Conservation (phyloP, 2,797 vertebrate genomes). For the Naso thynnoides region DNA sequence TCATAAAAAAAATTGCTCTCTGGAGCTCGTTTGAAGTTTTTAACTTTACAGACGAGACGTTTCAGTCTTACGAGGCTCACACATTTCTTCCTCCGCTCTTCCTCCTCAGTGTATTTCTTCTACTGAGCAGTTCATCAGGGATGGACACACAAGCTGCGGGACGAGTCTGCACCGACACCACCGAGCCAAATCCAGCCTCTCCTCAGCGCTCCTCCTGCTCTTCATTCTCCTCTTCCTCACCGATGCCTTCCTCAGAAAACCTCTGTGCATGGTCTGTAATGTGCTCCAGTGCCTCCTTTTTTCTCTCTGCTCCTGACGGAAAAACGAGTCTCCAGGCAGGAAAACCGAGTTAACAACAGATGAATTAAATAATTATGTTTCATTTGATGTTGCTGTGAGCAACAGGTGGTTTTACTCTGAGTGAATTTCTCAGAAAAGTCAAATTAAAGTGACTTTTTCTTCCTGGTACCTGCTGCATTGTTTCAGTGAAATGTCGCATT, state of each 20-base stretch:
- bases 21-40: no score
- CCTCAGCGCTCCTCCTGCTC: constrained; percentile 30
- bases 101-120: constrained; percentile 84
- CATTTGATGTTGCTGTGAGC: background rate
- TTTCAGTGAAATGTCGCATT: background rate
- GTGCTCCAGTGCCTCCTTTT: constrained; percentile 38
- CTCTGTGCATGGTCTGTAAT: constrained; percentile 23
- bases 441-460: background rate
- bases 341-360: constrained; percentile 3
- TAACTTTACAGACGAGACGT: no score
- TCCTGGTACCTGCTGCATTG: background rate
- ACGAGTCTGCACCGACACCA: constrained; percentile 22
- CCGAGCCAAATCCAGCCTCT: constrained; percentile 23
- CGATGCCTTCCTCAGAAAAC: constrained; percentile 51
- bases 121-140: constrained; percentile 73
- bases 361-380: background rate
- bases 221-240: constrained; percentile 30
- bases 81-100: background rate
- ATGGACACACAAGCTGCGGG: constrained; percentile 18
- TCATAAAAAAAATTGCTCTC: no score
- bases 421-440: background rate
- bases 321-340: background rate
- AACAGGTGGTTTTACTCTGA: background rate
- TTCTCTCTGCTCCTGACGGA: background rate
- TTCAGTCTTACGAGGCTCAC: background rate